Evolutionary conservation across 2,797 vertebrate species (phyloP), one percentile per base, ranked within the genome.

Genomic region (Anas bernieri): DNA sequence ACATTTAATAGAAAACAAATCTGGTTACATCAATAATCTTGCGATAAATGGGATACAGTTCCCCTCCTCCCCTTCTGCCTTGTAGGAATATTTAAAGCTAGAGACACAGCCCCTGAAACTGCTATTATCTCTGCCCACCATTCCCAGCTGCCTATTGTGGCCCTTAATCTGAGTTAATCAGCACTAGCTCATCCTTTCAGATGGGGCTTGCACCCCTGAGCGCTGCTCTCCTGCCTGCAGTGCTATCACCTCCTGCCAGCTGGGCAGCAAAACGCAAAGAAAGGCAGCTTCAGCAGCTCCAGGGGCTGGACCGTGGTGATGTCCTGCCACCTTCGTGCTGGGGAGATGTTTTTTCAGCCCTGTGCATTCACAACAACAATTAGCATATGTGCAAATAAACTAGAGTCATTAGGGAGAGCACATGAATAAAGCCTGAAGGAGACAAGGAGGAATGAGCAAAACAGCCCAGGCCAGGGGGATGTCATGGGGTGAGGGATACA

Each of bases 81-180:
- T 61, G 16, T 6, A 21, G 45, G 41, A 37, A 59, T 67, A 86
- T 81, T 86, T 75, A 67, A 86, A 66, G 30, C 67, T 50, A 20
- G 35, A 58, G 41, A 66, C 43, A 43, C 17, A 2, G 43, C 17
- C 43, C 17, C 43, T 43, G 17, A 68, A 76, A 28, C 33, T 25
- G 62, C 61, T 63, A 55, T 95, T 91, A 89, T 94, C 90, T 95
- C 83, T 88, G 81, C 59, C 63, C 41, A 61, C 85, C 82, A 77
- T 15, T 84, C 85, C 93, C 96, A 96, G 94, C 86, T 96, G 95
- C 41, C 70, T 45, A 12, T 56, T 55, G 50, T 68, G 90, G 66
- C n/a, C 56, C 80, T 88, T 94, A 95, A 96, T 94, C 90, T 82
- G 82, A 74, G 61, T 89, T 92, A 94, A 95, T 96, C 92, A 78